phyloP scores from a whole-genome alignment of 1,140 invertebrate species.

The Panulirus ornatus region DNA sequence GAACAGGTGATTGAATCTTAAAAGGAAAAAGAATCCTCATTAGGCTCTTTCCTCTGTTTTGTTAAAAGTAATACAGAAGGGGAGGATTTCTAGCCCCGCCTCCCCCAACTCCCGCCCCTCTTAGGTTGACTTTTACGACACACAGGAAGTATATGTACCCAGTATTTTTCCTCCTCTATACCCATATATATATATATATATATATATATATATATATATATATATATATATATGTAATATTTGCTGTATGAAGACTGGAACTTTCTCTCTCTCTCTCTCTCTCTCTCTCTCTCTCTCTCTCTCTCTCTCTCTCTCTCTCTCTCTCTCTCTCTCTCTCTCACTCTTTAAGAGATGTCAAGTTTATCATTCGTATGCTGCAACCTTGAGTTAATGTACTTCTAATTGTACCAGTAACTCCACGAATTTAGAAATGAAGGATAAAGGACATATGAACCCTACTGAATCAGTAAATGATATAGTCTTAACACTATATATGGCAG shows the following conservation, averaged over 20 bases:
- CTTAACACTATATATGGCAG: no score
- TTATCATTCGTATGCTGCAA: not conserved
- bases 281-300: constrained; percentile 17
- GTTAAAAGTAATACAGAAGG: no score
- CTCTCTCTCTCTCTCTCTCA: constrained; percentile 14
- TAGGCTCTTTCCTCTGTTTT: no score
- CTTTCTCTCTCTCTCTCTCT: not conserved
- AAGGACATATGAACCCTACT: not conserved
- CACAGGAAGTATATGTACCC: not conserved
- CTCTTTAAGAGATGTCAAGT: not conserved
- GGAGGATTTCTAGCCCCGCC: no score
- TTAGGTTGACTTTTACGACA: no score
- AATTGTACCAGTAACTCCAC: not conserved
- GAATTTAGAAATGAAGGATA: not conserved
- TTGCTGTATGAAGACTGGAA: no score
- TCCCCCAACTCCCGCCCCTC: no score
- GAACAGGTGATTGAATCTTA: no score
- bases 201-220: not conserved
- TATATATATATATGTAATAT: no score
- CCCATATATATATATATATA: not conserved
- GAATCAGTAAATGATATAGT: not conserved
- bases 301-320: constrained; percentile 17
- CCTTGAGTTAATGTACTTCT: not conserved
- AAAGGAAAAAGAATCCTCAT: no score
- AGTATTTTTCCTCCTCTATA: no score